A percentile compares a stretch with the other conserved stretches of the same genome.
Conservation (phyloP, 2,797 vertebrate genomes). For the Aplochiton taeniatus region DNA sequence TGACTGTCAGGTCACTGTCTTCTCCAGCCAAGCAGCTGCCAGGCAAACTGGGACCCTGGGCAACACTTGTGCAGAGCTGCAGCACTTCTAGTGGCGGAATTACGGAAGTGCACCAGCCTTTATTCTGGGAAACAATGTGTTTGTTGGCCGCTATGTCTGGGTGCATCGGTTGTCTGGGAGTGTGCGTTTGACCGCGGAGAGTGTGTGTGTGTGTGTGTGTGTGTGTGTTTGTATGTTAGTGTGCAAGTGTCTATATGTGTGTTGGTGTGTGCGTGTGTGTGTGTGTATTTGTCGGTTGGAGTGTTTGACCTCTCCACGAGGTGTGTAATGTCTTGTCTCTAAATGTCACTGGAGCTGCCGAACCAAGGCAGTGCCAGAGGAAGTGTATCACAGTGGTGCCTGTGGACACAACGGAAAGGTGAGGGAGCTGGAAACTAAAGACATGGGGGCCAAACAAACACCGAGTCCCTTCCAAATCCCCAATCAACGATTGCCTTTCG, state of each 20-base stretch:
- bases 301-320: constrained; percentile 33
- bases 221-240: constrained; percentile 7
- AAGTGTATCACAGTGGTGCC: constrained; percentile 55
- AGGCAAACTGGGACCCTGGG: not conserved
- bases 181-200: constrained; percentile 7
- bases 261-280: constrained; percentile 19
- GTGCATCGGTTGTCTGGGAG: not conserved
- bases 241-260: constrained; percentile 15
- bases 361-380: constrained; percentile 35
- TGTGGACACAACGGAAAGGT: constrained; percentile 46
- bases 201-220: constrained; percentile 3
- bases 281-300: not conserved
- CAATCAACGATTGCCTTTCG: constrained; percentile 9
- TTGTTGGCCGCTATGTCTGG: not conserved
- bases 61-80: constrained; percentile 61
- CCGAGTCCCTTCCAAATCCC: constrained; percentile 9
- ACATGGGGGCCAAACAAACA: constrained; percentile 57
- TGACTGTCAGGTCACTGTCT: not conserved
- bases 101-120: constrained; percentile 11
- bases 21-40: not conserved
- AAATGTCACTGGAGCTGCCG: constrained; percentile 65
- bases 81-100: constrained; percentile 65
- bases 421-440: constrained; percentile 40
- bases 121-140: constrained; percentile 22
- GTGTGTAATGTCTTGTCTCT: constrained; percentile 26